Percentiles rank a stretch among this genome's conserved stretches.
Evolutionary conservation across 1,140 invertebrate genomes (phyloP).

Genomic region (Cotesia chilonis): DNA sequence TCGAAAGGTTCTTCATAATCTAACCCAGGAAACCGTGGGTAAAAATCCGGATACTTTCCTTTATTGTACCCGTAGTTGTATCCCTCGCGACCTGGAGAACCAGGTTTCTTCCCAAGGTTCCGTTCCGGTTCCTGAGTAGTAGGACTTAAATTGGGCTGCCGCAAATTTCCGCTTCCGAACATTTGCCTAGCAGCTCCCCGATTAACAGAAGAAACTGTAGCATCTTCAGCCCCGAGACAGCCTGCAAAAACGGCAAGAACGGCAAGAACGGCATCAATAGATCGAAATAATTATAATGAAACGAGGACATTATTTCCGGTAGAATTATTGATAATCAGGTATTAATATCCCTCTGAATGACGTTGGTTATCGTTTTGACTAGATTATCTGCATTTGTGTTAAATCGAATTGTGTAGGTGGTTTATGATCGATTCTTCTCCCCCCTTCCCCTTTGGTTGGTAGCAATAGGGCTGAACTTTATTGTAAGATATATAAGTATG

Average conservation of each 20-base stretch:
- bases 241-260: conserved; percentile 12
- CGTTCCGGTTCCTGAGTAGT: conserved; percentile 34
- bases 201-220: conserved; percentile 56
- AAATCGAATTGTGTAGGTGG: neutral
- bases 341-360: too few relatives aligned
- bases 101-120: too few relatives aligned
- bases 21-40: conserved; percentile 43
- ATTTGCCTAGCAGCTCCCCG: conserved; percentile 69
- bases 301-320: too few relatives aligned
- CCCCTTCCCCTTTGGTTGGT: neutral
- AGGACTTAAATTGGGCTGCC: conserved; percentile 50
- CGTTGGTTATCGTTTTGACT: too few relatives aligned
- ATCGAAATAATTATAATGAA: conserved; percentile 2
- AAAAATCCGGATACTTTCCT: conserved; percentile 41
- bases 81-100: neutral
- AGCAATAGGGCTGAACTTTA: conserved; percentile 32
- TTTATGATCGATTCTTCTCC: neutral
- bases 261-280: conserved; percentile 5
- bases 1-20: conserved; percentile 45
- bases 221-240: conserved; percentile 17
- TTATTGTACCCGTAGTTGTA: conserved; percentile 34
- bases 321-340: too few relatives aligned
- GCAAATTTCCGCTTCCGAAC: conserved; percentile 68
- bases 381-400: too few relatives aligned
- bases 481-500: conserved; percentile 22